A percentile compares a stretch with the other conserved stretches of the same genome.
These are phyloP conservation scores for Notodromas monacha DNA, from an alignment of 2,888 invertebrate species.

Conservation along the genomic window DNA sequence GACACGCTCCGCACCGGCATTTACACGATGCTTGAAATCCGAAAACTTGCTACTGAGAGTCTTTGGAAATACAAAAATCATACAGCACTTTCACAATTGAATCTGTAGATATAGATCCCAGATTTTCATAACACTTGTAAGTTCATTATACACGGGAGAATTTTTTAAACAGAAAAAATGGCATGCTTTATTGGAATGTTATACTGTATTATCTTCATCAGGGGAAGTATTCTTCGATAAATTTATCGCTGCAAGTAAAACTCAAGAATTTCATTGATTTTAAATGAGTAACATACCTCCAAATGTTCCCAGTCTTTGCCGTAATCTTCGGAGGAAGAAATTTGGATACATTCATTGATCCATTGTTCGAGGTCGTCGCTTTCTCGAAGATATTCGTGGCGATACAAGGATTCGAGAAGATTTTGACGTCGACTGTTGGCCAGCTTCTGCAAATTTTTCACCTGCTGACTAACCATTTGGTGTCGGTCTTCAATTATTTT, in stretches of 20 bases:
- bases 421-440: slow-evolving; percentile 45
- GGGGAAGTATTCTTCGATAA: too few relatives aligned
- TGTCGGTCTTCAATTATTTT: slow-evolving; percentile 43
- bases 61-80: slow-evolving; percentile 16
- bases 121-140: too few relatives aligned
- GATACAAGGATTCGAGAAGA: slow-evolving; percentile 59
- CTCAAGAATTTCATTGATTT: too few relatives aligned
- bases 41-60: slow-evolving; percentile 61
- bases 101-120: too few relatives aligned
- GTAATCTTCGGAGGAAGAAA: slow-evolving; percentile 65
- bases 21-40: slow-evolving; percentile 61
- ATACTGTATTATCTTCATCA: too few relatives aligned
- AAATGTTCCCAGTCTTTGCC: slow-evolving; percentile 78
- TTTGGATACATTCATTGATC: slow-evolving; percentile 63
- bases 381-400: slow-evolving; percentile 65
- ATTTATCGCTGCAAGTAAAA: too few relatives aligned
- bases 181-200: too few relatives aligned
- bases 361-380: slow-evolving; percentile 62
- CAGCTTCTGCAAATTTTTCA: slow-evolving; percentile 42
- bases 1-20: slow-evolving; percentile 59
- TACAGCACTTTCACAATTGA: too few relatives aligned
- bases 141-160: too few relatives aligned
- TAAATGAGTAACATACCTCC: too few relatives aligned
- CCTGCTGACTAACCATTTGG: slow-evolving; percentile 34
- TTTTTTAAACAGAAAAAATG: too few relatives aligned